Percentiles rank a stretch among this genome's conserved stretches.
These are phyloP conservation scores for Microcebus tavaratra DNA, from an alignment of 2,113 vertebrate genomes.

Conservation along the genomic window DNA sequence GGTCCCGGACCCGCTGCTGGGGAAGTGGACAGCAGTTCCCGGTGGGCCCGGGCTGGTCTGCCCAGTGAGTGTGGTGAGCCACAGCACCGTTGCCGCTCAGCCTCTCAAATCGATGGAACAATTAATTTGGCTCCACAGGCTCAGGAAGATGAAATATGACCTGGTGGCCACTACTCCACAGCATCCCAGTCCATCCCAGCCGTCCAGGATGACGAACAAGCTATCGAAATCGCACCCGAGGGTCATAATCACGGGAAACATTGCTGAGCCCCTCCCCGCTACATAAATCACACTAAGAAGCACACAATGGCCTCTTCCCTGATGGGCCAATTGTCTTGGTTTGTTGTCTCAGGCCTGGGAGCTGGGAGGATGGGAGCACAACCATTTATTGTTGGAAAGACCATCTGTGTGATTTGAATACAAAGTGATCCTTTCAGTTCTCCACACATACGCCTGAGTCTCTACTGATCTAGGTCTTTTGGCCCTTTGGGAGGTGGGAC, in stretches of 20 bases:
- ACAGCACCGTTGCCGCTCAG: background rate
- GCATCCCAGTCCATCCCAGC: background rate
- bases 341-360: conserved; percentile 49
- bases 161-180: background rate
- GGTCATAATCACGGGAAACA: conserved; percentile 71
- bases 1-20: background rate
- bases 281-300: conserved; percentile 64
- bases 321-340: conserved; percentile 71
- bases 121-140: conserved; percentile 52
- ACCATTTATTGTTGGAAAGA: conserved; percentile 65
- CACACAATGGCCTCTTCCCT: conserved; percentile 74
- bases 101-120: conserved; percentile 53
- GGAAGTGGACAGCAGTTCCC: background rate
- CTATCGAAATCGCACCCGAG: background rate
- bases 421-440: conserved; percentile 65
- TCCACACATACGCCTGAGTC: background rate
- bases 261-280: conserved; percentile 48
- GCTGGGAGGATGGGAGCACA: conserved; percentile 63
- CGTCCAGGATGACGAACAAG: conserved; percentile 32
- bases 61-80: background rate
- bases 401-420: conserved; percentile 73
- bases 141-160: conserved; percentile 56
- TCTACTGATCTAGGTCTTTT: background rate
- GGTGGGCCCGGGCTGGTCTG: background rate
- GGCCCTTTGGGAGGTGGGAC: background rate